Evolutionary conservation across 1,140 invertebrate species (phyloP).

Genomic region (Stenopsyche tienmushanensis): DNA sequence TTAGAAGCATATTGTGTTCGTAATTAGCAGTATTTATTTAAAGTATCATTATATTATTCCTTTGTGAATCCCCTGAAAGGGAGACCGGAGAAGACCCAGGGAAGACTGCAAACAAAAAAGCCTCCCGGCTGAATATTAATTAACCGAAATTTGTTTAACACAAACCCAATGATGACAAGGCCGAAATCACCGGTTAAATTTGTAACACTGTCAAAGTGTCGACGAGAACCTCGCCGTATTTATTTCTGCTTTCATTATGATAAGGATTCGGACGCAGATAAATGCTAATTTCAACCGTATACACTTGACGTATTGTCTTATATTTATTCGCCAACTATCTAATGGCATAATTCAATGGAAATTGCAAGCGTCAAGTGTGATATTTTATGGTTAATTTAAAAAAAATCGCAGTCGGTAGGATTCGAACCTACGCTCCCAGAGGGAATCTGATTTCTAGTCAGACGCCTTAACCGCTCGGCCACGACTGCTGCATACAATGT

Average conservation of each 20-base stretch:
- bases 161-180: not conserved
- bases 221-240: not conserved
- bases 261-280: too few relatives aligned
- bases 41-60: constrained; percentile 19
- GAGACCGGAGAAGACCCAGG: not conserved
- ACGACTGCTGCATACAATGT: constrained; percentile 65
- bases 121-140: not conserved
- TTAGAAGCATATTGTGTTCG: constrained; percentile 15
- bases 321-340: too few relatives aligned
- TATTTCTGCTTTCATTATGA: too few relatives aligned
- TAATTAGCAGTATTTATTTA: constrained; percentile 22
- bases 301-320: too few relatives aligned
- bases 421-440: constrained; percentile 84
- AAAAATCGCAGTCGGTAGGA: constrained; percentile 81
- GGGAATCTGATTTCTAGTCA: constrained; percentile 83
- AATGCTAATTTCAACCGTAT: too few relatives aligned
- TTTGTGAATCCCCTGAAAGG: not conserved
- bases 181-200: not conserved
- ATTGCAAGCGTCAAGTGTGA: too few relatives aligned
- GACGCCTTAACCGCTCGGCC: constrained; percentile 82
- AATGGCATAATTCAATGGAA: too few relatives aligned
- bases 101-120: not conserved
- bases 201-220: not conserved
- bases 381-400: too few relatives aligned
- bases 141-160: not conserved